Evolutionary conservation across 2,888 invertebrate species (phyloP), one percentile per base, ranked within the genome.

Genomic region (Chloroclystis v-ata): DNA sequence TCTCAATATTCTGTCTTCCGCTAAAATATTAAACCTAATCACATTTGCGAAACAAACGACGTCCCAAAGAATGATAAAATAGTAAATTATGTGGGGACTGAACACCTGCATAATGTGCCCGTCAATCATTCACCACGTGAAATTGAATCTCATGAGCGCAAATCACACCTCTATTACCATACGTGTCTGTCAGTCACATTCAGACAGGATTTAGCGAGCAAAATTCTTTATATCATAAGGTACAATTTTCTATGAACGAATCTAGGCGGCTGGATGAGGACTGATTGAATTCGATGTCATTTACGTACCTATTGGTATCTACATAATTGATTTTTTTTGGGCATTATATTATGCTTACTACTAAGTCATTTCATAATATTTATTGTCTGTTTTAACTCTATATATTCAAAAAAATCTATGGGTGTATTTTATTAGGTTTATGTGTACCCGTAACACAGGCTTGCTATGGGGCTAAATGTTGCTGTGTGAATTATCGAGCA

Each of bases 61-160:
- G 63, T 64, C 60, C 49, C 56, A 49, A 61, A 64, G 61, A 65
- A 69, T 67, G 66, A 72, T 70, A 72, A 69, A 78, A 75, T 73
- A 78, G 77, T 79, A 77, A 80, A 79, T 78, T 72, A 73, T 74
- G 67, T 66, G 64, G 60, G 71, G 68, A 61, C 66, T 66, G 77
- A 69, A 67, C 65, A 72, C 67, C 77, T 77, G 81, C 77, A 82
- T 82, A 82, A 82, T 79, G 74, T 71, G 57, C 61, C 70, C 81
- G 81, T 83, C 82, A 81, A 80, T 83, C 83, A 82, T 76, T 76
- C 69, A 72, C 69, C 72, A 78, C 78, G 78, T 80, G 79, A 81
- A 83, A 84, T 83, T 83, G 83, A 82, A 82, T 81, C 82, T 78
- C 81, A 80, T 81, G 75, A 80, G 79, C 78, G 75, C 82, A 82